These are phyloP conservation scores for Dryas iulia DNA, from an alignment of 1,140 invertebrate species.

Conservation along the genomic window DNA sequence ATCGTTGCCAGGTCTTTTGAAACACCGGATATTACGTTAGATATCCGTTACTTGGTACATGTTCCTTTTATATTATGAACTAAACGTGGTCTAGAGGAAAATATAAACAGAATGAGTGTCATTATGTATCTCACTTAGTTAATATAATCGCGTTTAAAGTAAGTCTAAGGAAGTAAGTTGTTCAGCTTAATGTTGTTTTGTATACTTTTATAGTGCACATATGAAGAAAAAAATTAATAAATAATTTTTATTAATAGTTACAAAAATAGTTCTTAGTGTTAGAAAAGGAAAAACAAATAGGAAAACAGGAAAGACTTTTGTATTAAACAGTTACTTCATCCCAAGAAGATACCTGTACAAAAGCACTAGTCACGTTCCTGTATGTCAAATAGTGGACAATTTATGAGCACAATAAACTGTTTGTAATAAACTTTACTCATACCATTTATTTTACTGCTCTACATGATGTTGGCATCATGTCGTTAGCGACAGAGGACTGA, in stretches of 20 bases:
- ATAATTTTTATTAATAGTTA: no score
- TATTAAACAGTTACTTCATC: no score
- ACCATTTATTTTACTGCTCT: not conserved
- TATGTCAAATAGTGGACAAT: conserved; percentile 5
- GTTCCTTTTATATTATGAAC: not conserved
- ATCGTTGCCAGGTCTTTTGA: not conserved
- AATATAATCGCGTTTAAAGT: not conserved
- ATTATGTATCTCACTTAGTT: not conserved
- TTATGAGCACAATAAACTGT: conserved; percentile 14
- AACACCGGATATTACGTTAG: not conserved
- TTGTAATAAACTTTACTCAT: conserved; percentile 14
- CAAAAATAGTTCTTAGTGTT: no score
- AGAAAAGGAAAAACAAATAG: no score
- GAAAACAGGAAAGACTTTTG: no score
- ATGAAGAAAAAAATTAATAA: no score
- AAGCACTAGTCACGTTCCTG: not conserved
- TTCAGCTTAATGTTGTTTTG: no score
- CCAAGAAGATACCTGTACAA: not conserved
- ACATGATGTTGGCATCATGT: no score
- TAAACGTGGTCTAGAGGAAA: not conserved
- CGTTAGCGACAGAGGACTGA: not conserved
- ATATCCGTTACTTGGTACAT: not conserved
- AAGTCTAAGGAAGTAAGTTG: no score
- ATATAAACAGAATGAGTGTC: not conserved
- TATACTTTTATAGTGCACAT: no score